phyloP scores from a whole-genome alignment of 2,888 invertebrate species.

The Coelopa pilipes region DNA sequence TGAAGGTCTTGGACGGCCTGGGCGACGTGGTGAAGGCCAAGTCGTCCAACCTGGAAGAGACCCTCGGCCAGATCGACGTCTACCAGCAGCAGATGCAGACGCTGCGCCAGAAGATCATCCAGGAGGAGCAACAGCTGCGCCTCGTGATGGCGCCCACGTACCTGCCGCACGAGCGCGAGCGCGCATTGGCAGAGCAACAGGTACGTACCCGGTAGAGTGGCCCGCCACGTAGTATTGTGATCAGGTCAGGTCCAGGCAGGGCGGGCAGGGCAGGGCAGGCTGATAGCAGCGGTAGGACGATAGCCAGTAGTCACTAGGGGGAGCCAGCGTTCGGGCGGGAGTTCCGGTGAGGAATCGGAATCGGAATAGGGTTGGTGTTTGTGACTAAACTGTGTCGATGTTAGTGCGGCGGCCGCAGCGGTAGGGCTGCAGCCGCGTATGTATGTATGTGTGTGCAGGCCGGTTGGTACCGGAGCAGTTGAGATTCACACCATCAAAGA shows the following conservation, averaged over 20 bases:
- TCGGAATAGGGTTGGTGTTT: background rate
- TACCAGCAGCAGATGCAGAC: slow-evolving; percentile 89
- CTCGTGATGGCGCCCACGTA: slow-evolving; percentile 85
- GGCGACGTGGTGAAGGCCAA: slow-evolving; percentile 59
- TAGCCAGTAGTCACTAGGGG: too few species aligned
- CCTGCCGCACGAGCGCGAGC: slow-evolving; percentile 83
- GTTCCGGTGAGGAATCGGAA: too few species aligned
- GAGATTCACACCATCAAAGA: slow-evolving; percentile 37
- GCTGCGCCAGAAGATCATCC: slow-evolving; percentile 83
- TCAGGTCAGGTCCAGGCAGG: background rate
- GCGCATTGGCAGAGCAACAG: slow-evolving; percentile 86
- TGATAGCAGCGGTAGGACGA: too few species aligned
- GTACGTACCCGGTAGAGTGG: slow-evolving; percentile 69
- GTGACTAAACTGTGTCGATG: background rate
- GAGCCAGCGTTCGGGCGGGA: too few species aligned
- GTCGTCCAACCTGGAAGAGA: slow-evolving; percentile 74
- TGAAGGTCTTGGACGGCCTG: slow-evolving; percentile 74
- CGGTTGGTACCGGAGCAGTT: background rate
- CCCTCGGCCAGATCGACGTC: slow-evolving; percentile 85
- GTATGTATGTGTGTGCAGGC: background rate
- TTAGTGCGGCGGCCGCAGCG: background rate
- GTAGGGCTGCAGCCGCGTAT: background rate
- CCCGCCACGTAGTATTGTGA: background rate
- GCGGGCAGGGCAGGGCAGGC: too few species aligned
- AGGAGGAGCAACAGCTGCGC: slow-evolving; percentile 88